A percentile compares a stretch with the other conserved stretches of the same genome.
phyloP scores from a whole-genome alignment of 2,888 invertebrate genomes.

The Lepidocyrtinus sp. region DNA sequence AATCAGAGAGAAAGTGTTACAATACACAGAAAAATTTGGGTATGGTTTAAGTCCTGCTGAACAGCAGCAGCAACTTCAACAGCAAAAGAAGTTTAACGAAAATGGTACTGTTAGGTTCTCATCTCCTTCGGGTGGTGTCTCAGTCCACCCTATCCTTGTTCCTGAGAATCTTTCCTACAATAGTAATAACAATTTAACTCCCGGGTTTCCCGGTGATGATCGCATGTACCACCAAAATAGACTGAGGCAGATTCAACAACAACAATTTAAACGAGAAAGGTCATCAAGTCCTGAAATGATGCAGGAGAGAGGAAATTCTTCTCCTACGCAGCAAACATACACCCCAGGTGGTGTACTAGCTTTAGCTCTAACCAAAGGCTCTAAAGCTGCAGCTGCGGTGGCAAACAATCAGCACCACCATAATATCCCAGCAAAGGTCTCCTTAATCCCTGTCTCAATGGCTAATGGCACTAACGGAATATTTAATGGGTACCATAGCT shows the following conservation, averaged over 20 bases:
- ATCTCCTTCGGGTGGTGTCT: constrained; percentile 18
- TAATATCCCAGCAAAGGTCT: constrained; percentile 55
- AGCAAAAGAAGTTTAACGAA: constrained; percentile 38
- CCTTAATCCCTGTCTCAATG: constrained; percentile 42
- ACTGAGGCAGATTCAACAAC: constrained; percentile 48
- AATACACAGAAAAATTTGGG: constrained; percentile 69
- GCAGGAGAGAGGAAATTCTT: not conserved
- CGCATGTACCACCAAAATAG: constrained; percentile 46
- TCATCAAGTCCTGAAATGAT: constrained; percentile 63
- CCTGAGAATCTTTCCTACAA: constrained; percentile 41
- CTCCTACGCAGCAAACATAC: constrained; percentile 22
- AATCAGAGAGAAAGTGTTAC: constrained; percentile 66
- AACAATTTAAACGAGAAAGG: constrained; percentile 53
- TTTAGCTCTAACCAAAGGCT: constrained; percentile 68
- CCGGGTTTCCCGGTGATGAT: not conserved
- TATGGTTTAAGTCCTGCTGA: constrained; percentile 57
- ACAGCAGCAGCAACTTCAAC: constrained; percentile 25
- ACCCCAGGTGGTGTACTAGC: constrained; percentile 69
- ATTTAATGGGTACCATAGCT: constrained; percentile 40
- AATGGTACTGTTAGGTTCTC: constrained; percentile 28
- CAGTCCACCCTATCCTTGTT: constrained; percentile 39
- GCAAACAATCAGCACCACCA: constrained; percentile 29
- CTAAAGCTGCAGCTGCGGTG: constrained; percentile 61
- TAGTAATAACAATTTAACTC: constrained; percentile 29
- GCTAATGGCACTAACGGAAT: constrained; percentile 8